phyloP scores from a whole-genome alignment of 2,888 invertebrate species.

The Tipula helvola region DNA sequence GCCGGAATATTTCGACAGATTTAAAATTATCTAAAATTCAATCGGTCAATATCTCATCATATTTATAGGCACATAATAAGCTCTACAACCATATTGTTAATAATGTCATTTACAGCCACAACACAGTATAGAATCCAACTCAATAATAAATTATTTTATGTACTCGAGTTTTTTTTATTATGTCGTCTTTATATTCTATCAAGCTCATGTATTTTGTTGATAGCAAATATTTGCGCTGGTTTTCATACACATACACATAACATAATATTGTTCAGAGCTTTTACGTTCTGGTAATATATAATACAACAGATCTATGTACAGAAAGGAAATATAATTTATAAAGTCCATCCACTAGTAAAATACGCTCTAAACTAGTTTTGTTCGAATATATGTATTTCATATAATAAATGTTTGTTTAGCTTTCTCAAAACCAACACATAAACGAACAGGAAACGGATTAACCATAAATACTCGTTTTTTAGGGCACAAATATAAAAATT shows the following conservation, averaged over 20 bases:
- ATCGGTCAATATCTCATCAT: too few relatives aligned
- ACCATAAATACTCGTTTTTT: not conserved
- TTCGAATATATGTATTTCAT: not conserved
- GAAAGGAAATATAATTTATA: not conserved
- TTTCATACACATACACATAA: not conserved
- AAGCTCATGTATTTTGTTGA: not conserved
- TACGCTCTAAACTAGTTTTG: not conserved
- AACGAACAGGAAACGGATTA: not conserved
- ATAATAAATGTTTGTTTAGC: not conserved
- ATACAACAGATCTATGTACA: not conserved
- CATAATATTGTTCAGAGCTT: not conserved
- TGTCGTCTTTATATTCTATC: not conserved
- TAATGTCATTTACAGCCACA: not conserved
- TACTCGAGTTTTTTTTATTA: not conserved
- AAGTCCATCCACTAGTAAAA: not conserved
- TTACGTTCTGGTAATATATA: not conserved
- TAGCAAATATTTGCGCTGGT: not conserved
- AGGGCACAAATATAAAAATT: not conserved
- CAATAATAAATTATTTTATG: not conserved
- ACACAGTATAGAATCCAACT: not conserved
- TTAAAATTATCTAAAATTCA: too few relatives aligned
- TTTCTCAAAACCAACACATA: not conserved
- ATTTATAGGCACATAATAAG: too few relatives aligned
- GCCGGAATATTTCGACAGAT: not conserved
- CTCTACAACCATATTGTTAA: not conserved